Evolutionary conservation across 2,797 vertebrate species (phyloP).

Genomic region (Halcyon chelicuti): DNA sequence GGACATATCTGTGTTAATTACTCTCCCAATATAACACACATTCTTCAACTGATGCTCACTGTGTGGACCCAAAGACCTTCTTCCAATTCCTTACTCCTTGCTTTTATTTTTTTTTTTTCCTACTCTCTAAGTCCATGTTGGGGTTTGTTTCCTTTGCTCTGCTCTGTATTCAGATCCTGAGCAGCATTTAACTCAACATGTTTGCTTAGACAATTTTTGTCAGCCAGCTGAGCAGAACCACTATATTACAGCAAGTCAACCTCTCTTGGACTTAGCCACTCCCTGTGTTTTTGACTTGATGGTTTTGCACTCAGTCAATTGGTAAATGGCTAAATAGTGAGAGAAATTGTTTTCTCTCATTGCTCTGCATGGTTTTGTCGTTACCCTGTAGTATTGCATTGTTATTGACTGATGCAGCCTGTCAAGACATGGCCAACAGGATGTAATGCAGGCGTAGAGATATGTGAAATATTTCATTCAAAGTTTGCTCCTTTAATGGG

Average conservation of each 20-base stretch:
- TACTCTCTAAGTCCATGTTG: background rate
- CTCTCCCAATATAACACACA: background rate
- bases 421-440: slow-evolving; percentile 53
- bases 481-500: slow-evolving; percentile 24
- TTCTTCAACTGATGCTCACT: background rate
- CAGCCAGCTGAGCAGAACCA: background rate
- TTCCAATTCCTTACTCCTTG: background rate
- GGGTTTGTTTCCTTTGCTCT: background rate
- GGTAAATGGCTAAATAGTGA: slow-evolving; percentile 70
- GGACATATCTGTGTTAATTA: background rate
- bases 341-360: slow-evolving; percentile 74
- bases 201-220: slow-evolving; percentile 24
- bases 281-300: slow-evolving; percentile 36
- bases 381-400: slow-evolving; percentile 74
- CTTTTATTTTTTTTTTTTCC: background rate
- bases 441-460: slow-evolving; percentile 11
- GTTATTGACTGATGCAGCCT: slow-evolving; percentile 69
- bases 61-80: background rate
- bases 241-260: background rate
- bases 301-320: slow-evolving; percentile 59
- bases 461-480: slow-evolving; percentile 45
- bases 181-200: background rate
- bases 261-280: background rate
- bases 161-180: background rate
- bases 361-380: slow-evolving; percentile 63